Conservation (phyloP, 92 coral and sea anemone genomes). For the Plumapathes pennacea region DNA sequence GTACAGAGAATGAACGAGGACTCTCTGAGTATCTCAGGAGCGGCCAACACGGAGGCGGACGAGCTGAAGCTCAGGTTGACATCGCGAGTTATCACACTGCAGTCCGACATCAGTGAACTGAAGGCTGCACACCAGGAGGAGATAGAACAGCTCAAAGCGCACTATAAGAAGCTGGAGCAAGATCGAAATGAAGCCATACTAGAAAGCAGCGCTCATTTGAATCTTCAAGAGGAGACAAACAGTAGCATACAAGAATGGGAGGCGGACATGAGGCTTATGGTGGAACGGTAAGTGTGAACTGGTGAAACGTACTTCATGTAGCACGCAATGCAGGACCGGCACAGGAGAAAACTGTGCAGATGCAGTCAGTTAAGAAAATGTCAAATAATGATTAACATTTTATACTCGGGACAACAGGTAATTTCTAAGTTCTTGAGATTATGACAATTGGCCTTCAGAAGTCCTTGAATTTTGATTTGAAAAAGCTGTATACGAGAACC, state of each 20-base stretch:
- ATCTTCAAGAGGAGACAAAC: slow-evolving; percentile 64
- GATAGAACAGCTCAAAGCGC: slow-evolving; percentile 59
- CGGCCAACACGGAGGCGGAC: slow-evolving; percentile 74
- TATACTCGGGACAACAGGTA: too few species aligned
- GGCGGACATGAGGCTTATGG: slow-evolving; percentile 72
- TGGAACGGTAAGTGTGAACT: slow-evolving; percentile 76
- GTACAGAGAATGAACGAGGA: slow-evolving; percentile 82
- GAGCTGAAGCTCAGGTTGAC: slow-evolving; percentile 85
- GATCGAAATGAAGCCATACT: slow-evolving; percentile 79
- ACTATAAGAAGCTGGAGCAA: slow-evolving; percentile 69
- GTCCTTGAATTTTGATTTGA: too few species aligned
- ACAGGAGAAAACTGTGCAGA: too few species aligned
- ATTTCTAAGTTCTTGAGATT: too few species aligned
- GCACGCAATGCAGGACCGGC: too few species aligned
- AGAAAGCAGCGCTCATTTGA: slow-evolving; percentile 65
- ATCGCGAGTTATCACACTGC: slow-evolving; percentile 90
- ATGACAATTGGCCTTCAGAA: too few species aligned
- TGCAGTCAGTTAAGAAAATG: too few species aligned
- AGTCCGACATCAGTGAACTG: slow-evolving; percentile 95
- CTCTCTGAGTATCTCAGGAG: slow-evolving; percentile 66
- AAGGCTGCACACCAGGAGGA: slow-evolving; percentile 82
- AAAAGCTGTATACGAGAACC: too few species aligned
- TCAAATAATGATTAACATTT: too few species aligned
- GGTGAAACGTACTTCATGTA: too few species aligned
- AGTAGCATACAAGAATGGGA: slow-evolving; percentile 72